Evolutionary conservation across 2,113 vertebrate species (phyloP), one percentile per base, ranked within the genome.

Genomic region (Syngnathoides biaculeatus): DNA sequence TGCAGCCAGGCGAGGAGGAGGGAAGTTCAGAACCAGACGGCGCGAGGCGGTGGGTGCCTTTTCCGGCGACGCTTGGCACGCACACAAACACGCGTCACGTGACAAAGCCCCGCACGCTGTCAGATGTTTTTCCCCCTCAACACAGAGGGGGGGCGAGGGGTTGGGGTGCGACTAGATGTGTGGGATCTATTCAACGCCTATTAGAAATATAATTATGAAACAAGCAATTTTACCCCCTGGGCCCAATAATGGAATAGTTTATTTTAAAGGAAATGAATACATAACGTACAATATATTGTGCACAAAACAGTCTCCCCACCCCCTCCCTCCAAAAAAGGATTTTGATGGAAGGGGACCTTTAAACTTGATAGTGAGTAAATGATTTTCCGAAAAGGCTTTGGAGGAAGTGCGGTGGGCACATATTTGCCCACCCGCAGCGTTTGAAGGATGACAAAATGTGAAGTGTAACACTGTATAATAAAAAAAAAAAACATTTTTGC

Each of bases 1-100:
- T 92, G 92, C 66, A 73, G 74, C 60, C 80, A 87, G 81, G 88
- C 65, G 43, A 86, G 83, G 64, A 83, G 57, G 78, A 88, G 75
- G 67, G 92, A 92, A 57, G 75, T 69, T 47, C 84, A 70, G 9
- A 91, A 90, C 81, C 81, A 69, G 43, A 88, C 57, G 6, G 72
- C 78, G 50, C 65, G 68, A 64, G 69, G 64, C 43, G 90, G 91
- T 92, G 84, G 22, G 79, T 78, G 43, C 12, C 11, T 17, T 14
- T 64, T 67, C 12, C 35, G 43, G 9, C 53, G 43, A n/a, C 5
- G 14, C n/a, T 53, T 55, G 14, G 53, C 30, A 22, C 42, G 35
- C 55, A 68, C 9, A 58, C 68, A 53, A 56, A 62, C 45, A 39
- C 15, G 45, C 43, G 50, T 22, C 63, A 35, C 13, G 30, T 39